These are phyloP conservation scores for Gonatopus flavifemur DNA, from an alignment of 1,140 invertebrate genomes.

Conservation along the genomic window DNA sequence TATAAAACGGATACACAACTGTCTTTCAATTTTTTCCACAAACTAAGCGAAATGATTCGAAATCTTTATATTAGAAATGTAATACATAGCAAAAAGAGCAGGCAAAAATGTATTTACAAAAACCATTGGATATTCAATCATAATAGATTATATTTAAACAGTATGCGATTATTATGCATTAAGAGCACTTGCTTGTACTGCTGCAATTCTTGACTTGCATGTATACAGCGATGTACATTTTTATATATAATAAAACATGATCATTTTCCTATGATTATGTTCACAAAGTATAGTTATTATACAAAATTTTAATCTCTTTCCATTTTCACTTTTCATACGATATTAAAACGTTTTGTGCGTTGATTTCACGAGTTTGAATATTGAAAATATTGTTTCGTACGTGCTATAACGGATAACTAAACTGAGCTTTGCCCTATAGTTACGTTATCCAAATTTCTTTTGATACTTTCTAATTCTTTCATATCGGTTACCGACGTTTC, in stretches of 20 bases:
- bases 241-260: conserved; percentile 43
- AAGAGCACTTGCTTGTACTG: conserved; percentile 51
- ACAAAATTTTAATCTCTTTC: no score
- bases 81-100: conserved; percentile 31
- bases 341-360: neutral
- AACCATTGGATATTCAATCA: conserved; percentile 33
- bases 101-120: conserved; percentile 35
- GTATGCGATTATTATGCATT: conserved; percentile 39
- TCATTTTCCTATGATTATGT: conserved; percentile 22
- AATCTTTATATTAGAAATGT: conserved; percentile 30
- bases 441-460: conserved; percentile 67
- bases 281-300: conserved; percentile 36
- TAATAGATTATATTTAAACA: conserved; percentile 42
- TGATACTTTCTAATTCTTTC: conserved; percentile 71
- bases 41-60: conserved; percentile 28
- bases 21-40: conserved; percentile 30
- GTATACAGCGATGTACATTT: conserved; percentile 52
- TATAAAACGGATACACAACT: conserved; percentile 21
- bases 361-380: no score
- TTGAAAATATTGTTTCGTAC: neutral
- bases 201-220: conserved; percentile 49
- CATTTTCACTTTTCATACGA: conserved; percentile 17
- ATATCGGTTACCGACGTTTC: conserved; percentile 70
- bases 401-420: conserved; percentile 13
- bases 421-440: conserved; percentile 45